Percentiles rank a stretch among this genome's conserved stretches.
Conservation (phyloP, 2,888 invertebrate species). For the Drosophila longiperda region DNA sequence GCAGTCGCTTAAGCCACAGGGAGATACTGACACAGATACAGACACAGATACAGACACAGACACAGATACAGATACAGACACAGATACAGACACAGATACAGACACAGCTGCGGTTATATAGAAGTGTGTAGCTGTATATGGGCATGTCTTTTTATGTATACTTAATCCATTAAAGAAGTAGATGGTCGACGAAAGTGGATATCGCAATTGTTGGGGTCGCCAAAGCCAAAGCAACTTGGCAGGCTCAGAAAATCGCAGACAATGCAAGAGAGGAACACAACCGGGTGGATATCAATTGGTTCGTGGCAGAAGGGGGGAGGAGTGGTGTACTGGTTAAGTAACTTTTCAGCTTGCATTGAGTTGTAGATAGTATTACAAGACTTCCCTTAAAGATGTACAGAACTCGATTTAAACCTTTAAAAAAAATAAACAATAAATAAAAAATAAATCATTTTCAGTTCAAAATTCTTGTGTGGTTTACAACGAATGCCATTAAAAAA, state of each 20-base stretch:
- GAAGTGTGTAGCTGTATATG: background rate
- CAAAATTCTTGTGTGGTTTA: background rate
- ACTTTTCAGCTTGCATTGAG: constrained; percentile 52
- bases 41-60: background rate
- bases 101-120: background rate
- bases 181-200: constrained; percentile 23
- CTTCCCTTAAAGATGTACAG: constrained; percentile 46
- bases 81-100: background rate
- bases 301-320: background rate
- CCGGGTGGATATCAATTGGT: background rate
- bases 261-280: constrained; percentile 15
- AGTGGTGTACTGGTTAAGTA: constrained; percentile 5
- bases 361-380: constrained; percentile 54
- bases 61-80: background rate
- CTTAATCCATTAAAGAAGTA: constrained; percentile 10
- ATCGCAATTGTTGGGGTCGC: constrained; percentile 24
- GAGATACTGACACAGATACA: background rate
- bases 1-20: constrained; percentile 38
- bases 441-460: background rate
- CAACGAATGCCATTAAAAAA: background rate
- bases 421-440: background rate
- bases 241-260: constrained; percentile 42
- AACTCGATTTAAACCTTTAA: constrained; percentile 20
- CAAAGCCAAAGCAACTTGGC: constrained; percentile 11
- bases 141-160: background rate